These are phyloP conservation scores for Oreochromis tanganicae DNA, from an alignment of 2,113 vertebrate genomes.

Conservation along the genomic window DNA sequence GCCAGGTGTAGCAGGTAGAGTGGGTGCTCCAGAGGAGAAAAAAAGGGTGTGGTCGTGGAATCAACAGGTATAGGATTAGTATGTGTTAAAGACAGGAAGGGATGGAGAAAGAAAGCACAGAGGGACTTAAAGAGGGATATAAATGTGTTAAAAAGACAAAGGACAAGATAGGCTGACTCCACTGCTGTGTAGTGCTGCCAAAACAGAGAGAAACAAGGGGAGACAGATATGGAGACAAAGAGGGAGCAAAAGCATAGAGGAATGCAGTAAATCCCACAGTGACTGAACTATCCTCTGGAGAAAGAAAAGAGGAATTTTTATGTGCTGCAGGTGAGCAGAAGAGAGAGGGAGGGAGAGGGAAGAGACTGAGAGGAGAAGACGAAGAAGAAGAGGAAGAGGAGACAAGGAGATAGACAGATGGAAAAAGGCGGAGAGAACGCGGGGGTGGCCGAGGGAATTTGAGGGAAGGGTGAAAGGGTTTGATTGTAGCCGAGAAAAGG, in stretches of 20 bases:
- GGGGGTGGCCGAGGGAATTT: constrained; percentile 64
- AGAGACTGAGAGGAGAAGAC: constrained; percentile 26
- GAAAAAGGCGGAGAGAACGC: constrained; percentile 53
- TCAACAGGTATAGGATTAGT: constrained; percentile 38
- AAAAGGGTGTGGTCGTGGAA: constrained; percentile 49
- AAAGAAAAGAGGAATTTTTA: constrained; percentile 80
- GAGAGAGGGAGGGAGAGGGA: constrained; percentile 52
- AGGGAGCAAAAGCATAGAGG: constrained; percentile 60
- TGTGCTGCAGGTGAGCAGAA: constrained; percentile 80
- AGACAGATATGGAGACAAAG: constrained; percentile 53
- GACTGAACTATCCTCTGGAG: constrained; percentile 74
- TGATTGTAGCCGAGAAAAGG: constrained; percentile 46
- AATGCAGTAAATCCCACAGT: constrained; percentile 78
- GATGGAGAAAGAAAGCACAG: constrained; percentile 40
- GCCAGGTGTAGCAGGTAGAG: constrained; percentile 60
- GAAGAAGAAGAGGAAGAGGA: constrained; percentile 2
- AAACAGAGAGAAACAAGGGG: constrained; percentile 15
- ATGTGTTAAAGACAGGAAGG: constrained; percentile 9
- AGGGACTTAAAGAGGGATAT: constrained; percentile 35
- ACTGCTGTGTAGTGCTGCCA: constrained; percentile 52
- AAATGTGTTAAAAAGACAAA: constrained; percentile 66
- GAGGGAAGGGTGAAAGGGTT: constrained; percentile 57
- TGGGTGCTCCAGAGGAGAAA: constrained; percentile 7
- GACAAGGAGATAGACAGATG: constrained; percentile 53
- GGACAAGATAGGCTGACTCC: constrained; percentile 29